Evolutionary conservation across 2,797 vertebrate species (phyloP), one percentile per base, ranked within the genome.

Genomic region (Leptodactylus fallax): DNA sequence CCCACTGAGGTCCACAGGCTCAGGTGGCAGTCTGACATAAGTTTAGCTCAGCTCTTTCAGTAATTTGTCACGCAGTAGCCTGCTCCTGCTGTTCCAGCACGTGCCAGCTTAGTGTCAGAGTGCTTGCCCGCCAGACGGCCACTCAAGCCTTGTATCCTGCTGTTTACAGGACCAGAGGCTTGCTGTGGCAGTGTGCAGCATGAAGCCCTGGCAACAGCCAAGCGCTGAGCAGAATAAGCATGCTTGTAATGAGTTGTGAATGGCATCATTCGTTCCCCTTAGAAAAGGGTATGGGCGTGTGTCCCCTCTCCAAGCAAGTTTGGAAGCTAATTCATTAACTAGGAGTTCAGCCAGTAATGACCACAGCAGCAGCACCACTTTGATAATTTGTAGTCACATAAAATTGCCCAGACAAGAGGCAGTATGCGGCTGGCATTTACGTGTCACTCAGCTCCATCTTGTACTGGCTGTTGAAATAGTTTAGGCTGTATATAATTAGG

Each of bases 41-140:
- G 96, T 97, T 95, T 94, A 95, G 95, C 95, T 91, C 92, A 90
- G 95, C 95, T 95, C 95, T 98, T 97, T 97, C 94, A 98, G 95
- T 95, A 91, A 97, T 99, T 98, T 96, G 98, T 98, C 98, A 99
- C 96, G 97, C 94, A 95, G 93, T 92, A 92, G 92, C 93, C 96
- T 90, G 95, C 94, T 94, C 96, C 97, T 94, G 96, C 96, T 97
- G 97, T 95, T 97, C 94, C 94, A 96, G 96, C 97, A 98, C 97
- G 97, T 98, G 97, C 97, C 97, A 94, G 95, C 96, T 95, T 95
- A 91, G 91, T 90, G 93, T 92, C 93, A 92, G 91, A 91, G 93
- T 91, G 92, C 93, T 96, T 92, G 95, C 93, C 93, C 93, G 92
- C 96, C 97, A 97, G 96, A 97, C 96, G 94, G 96, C 93, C 94